phyloP scores from a whole-genome alignment of 1,140 invertebrate genomes.

The Latrodectus geometricus region DNA sequence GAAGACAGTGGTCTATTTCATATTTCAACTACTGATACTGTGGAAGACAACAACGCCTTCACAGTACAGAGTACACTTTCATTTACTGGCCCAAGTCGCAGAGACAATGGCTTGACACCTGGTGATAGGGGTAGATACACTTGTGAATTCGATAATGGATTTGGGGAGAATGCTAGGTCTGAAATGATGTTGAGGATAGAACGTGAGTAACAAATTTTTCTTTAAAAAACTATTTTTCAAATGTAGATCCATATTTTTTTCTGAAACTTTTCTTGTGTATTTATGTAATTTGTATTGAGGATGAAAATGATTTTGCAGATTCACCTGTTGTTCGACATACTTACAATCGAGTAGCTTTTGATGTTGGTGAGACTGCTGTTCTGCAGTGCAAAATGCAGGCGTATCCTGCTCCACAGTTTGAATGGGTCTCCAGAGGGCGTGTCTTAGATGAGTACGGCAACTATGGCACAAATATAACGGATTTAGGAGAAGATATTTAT shows the following conservation, averaged over 20 bases:
- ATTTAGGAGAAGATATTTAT: conserved; percentile 86
- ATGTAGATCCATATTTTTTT: too few relatives aligned
- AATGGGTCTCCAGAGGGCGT: conserved; percentile 82
- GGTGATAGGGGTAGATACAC: conserved; percentile 87
- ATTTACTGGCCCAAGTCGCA: conserved; percentile 80
- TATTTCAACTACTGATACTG: conserved; percentile 80
- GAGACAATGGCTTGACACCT: conserved; percentile 70
- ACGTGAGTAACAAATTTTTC: conserved; percentile 74
- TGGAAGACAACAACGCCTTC: conserved; percentile 78
- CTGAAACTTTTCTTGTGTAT: too few relatives aligned
- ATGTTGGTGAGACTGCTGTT: conserved; percentile 83
- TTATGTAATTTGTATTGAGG: too few relatives aligned
- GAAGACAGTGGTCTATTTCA: conserved; percentile 77
- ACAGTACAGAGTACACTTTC: conserved; percentile 85
- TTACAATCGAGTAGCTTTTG: conserved; percentile 89
- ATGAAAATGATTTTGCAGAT: conserved; percentile 72
- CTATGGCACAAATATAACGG: conserved; percentile 86
- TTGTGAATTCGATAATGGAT: conserved; percentile 89
- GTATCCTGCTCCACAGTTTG: conserved; percentile 90
- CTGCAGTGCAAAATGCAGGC: conserved; percentile 90
- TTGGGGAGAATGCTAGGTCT: conserved; percentile 81
- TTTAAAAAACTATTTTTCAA: too few relatives aligned
- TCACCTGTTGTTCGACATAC: conserved; percentile 85
- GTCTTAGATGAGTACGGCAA: conserved; percentile 80
- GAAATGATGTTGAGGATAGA: conserved; percentile 86